A percentile compares a stretch with the other conserved stretches of the same genome.
phyloP scores from a whole-genome alignment of 2,797 vertebrate genomes.

The Apogon hyalosoma region DNA sequence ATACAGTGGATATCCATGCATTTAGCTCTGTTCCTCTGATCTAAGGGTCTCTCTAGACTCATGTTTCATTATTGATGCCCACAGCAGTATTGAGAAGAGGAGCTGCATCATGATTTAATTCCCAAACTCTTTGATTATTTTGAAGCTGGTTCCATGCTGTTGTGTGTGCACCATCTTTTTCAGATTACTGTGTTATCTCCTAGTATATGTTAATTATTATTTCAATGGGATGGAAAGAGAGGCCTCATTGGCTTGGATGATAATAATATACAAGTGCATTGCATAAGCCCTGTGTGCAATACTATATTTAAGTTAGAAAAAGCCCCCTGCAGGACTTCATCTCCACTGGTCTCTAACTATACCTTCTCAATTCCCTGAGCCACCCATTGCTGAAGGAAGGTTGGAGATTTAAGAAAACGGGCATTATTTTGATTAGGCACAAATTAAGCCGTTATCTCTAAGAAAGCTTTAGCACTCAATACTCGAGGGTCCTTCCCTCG shows the following conservation, averaged over 20 bases:
- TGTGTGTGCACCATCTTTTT: conserved; percentile 12
- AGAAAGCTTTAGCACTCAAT: conserved; percentile 76
- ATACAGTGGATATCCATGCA: neutral
- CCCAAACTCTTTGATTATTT: conserved; percentile 55
- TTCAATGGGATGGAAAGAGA: conserved; percentile 9
- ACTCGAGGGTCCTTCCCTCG: conserved; percentile 69
- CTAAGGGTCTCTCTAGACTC: conserved; percentile 33
- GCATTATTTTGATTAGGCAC: conserved; percentile 75
- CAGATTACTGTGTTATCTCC: neutral
- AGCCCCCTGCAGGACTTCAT: conserved; percentile 1
- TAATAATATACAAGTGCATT: neutral
- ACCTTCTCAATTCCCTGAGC: conserved; percentile 38
- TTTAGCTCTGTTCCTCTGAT: conserved; percentile 37
- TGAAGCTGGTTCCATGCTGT: conserved; percentile 19
- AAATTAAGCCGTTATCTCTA: conserved; percentile 79
- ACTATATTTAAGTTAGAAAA: conserved; percentile 22
- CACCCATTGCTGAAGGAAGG: conserved; percentile 27
- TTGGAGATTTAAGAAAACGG: conserved; percentile 48
- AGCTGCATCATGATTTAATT: conserved; percentile 51
- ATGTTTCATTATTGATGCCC: conserved; percentile 60
- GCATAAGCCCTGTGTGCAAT: neutral
- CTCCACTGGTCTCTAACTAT: conserved; percentile 4
- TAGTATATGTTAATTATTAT: conserved; percentile 29
- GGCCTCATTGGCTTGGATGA: neutral
- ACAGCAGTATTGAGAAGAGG: conserved; percentile 28